Base-by-base conservation (phyloP, 2,113 vertebrate species). In the Neotragus pygmaeus region DNA sequence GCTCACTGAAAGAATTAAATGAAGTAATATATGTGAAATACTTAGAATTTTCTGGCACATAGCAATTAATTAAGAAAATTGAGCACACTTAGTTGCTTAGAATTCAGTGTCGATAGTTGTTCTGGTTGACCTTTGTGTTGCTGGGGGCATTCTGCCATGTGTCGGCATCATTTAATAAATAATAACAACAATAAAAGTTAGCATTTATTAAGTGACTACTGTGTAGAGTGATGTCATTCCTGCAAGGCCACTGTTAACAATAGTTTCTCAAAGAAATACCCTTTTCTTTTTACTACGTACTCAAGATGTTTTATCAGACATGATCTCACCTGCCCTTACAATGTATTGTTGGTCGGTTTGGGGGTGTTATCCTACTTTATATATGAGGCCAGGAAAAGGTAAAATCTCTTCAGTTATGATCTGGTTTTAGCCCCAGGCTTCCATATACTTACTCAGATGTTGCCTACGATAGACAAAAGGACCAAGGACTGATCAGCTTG, bases 131-230 rank as follows among this genome's bases (percentile, higher is more conserved):
- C n/a, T 97, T 98, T 95, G 80, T 96, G 97, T 96, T 85, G 51
- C 81, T 96, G 88, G 84, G 66, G 88, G 75, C 94, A 94, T 96
- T 96, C 85, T 98, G 66, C 84, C 77, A 94, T 81, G 45, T 90
- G 95, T 98, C 85, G 90, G 88, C 97, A 91, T 97, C 96, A 96
- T 96, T 98, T 95, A 95, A 96, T 93, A 96, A 95, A 93, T 91
- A 95, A 91, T 58, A 96, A 95, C 27, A 96, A 94, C 89, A 98
- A 97, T 98, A 98, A 98, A 98, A 39, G 77, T 95, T 98, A 97
- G 77, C 95, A 92, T 96, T 97, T 96, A 92, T 94, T 98, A 97
- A 96, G 91, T 96, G 93, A 96, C 93, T 90, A 78, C 84, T 94
- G 93, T 96, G 96, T 97, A 98, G 91, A 98, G 75, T 96, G 96